Conservation (phyloP, 2,888 invertebrate species). For the Calliscelio sp. region DNA sequence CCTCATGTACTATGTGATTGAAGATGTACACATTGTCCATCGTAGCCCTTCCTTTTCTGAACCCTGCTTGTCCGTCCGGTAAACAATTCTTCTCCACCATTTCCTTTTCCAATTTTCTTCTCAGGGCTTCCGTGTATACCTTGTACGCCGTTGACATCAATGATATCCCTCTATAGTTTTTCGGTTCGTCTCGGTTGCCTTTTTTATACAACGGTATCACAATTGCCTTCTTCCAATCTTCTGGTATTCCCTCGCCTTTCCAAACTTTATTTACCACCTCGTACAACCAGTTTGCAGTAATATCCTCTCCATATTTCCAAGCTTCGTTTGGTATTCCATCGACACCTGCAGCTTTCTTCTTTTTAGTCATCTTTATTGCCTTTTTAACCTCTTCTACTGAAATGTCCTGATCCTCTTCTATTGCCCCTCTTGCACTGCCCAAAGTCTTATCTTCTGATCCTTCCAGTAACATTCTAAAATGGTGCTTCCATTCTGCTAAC, state of each 20-base stretch:
- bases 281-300: neutral
- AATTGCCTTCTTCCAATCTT: neutral
- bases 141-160: neutral
- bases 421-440: neutral
- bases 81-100: neutral
- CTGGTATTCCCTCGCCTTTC: neutral
- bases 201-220: neutral
- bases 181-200: neutral
- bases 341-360: neutral
- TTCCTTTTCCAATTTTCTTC: neutral
- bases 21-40: neutral
- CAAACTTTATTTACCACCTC: neutral
- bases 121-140: neutral
- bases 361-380: neutral
- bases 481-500: neutral
- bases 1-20: neutral
- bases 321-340: neutral
- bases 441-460: neutral
- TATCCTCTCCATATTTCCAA: neutral
- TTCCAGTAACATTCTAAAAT: slow-evolving; percentile 1
- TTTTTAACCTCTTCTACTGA: neutral
- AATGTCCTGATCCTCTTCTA: neutral
- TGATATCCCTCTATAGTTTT: neutral
- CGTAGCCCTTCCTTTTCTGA: neutral
- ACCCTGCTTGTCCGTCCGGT: neutral